Conservation (phyloP, 2,113 vertebrate genomes). For the Epinephelus moara region DNA sequence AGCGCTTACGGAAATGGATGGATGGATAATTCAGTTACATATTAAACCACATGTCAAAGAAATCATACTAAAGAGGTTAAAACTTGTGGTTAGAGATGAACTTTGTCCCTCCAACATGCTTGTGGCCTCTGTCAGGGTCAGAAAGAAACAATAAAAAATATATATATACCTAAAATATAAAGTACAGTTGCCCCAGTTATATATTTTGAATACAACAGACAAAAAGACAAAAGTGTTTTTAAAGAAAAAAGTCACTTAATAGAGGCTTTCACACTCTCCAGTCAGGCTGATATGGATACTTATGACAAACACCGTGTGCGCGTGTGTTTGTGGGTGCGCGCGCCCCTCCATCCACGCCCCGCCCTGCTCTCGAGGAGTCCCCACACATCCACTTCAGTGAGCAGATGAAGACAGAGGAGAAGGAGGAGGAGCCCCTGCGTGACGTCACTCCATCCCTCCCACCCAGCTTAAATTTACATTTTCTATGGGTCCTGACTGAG, state of each 20-base stretch:
- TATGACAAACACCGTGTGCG: neutral
- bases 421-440: slow-evolving; percentile 37
- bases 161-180: too few species aligned
- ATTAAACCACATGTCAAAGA: too few species aligned
- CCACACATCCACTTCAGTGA: slow-evolving; percentile 33
- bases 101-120: too few species aligned
- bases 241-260: neutral
- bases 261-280: neutral
- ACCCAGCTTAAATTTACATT: slow-evolving; percentile 81
- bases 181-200: neutral
- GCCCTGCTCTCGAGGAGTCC: slow-evolving; percentile 74
- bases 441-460: slow-evolving; percentile 73
- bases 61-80: too few species aligned
- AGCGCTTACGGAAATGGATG: too few species aligned
- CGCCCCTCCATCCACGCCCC: slow-evolving; percentile 47
- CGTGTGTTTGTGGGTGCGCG: neutral
- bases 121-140: too few species aligned
- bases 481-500: slow-evolving; percentile 77
- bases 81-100: too few species aligned
- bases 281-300: neutral
- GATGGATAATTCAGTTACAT: too few species aligned
- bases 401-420: slow-evolving; percentile 36
- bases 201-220: neutral
- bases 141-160: too few species aligned
- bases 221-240: neutral